Evolutionary conservation across 92 coral and sea anemone species (phyloP).

Genomic region (Palythoa heliodiscus): DNA sequence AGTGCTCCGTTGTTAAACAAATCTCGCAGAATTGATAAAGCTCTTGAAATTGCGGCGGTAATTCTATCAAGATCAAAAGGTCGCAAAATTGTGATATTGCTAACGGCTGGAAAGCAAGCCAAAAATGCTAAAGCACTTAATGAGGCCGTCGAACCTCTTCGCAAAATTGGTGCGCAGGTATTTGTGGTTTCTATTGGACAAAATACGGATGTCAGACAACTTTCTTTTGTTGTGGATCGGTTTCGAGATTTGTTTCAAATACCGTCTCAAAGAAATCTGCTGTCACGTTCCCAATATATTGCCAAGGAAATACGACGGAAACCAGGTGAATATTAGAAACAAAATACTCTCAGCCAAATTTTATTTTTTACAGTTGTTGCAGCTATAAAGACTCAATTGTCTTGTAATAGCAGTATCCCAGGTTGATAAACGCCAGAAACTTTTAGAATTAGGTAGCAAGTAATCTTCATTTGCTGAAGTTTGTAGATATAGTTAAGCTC

Average conservation of each 20-base stretch:
- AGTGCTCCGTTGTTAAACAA: slow-evolving; percentile 13
- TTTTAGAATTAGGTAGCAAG: too few species aligned
- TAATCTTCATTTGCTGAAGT: too few species aligned
- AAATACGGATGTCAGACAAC: slow-evolving; percentile 41
- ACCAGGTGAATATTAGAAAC: slow-evolving; percentile 21
- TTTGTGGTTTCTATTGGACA: slow-evolving; percentile 69
- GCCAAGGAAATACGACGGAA: slow-evolving; percentile 23
- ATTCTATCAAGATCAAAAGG: slow-evolving; percentile 32
- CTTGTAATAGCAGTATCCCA: too few species aligned
- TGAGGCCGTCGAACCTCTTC: slow-evolving; percentile 58
- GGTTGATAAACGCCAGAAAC: too few species aligned
- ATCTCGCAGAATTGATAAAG: slow-evolving; percentile 35
- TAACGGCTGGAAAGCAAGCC: slow-evolving; percentile 37
- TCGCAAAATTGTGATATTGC: slow-evolving; percentile 37
- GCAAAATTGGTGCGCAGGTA: slow-evolving; percentile 47
- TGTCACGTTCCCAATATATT: background rate
- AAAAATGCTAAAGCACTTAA: slow-evolving; percentile 56
- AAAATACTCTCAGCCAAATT: too few species aligned
- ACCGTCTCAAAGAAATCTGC: slow-evolving; percentile 29
- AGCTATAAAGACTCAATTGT: too few species aligned
- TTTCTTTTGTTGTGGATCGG: slow-evolving; percentile 42
- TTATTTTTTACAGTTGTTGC: background rate
- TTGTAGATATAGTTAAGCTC: too few species aligned
- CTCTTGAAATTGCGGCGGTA: slow-evolving; percentile 28
- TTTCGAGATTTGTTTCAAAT: slow-evolving; percentile 51